Base-by-base conservation (phyloP, 2,113 vertebrate species). In the Channa argus region DNA sequence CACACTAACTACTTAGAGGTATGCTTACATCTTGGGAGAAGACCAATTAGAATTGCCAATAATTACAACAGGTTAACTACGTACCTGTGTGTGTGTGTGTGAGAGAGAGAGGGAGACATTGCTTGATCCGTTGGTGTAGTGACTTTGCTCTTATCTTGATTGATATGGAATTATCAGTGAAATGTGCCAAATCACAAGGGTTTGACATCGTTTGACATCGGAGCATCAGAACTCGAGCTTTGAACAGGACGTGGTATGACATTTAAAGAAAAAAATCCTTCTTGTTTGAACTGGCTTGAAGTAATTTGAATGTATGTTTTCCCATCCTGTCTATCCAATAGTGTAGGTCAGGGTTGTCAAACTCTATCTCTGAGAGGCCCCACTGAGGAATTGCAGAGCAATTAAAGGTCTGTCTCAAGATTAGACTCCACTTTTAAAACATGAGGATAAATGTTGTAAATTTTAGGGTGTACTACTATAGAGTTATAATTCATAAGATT, bases 241-340 rank as follows among this genome's bases (percentile, higher is more conserved):
- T 51, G 63, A 73, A 63, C 51, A 38, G 47, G 60, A 54, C 54
- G 54, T 60, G 39, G 14, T 15, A 39, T 75, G 80, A 59, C 71
- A 80, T 75, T 78, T 62, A 11, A 66, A 61, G 44, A 7, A 39
- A 47, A 71, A 73, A 24, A 24, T 24, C 9, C 34, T 51, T 1
- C n/a, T 39, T 63, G 66, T 65, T 61, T 71, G 68, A 63, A 77
- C 45, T 44, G 38, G 44, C 53, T 74, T 38, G 64, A 63, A 74
- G 71, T 71, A 47, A 75, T 84, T 79, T 46, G 7, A 70, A 74
- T 62, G 45, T 70, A 44, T 77, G 36, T 63, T 82, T 79, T 71
- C 6, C 15, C 15, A 36, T 14, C 50, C 37, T 49, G 63, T 63
- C 47, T 15, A 63, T 75, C 65, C 71, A 71, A 72, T 56, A 47